These are phyloP conservation scores for Colistium nudipinnis DNA, from an alignment of 2,113 vertebrate species.

Conservation along the genomic window DNA sequence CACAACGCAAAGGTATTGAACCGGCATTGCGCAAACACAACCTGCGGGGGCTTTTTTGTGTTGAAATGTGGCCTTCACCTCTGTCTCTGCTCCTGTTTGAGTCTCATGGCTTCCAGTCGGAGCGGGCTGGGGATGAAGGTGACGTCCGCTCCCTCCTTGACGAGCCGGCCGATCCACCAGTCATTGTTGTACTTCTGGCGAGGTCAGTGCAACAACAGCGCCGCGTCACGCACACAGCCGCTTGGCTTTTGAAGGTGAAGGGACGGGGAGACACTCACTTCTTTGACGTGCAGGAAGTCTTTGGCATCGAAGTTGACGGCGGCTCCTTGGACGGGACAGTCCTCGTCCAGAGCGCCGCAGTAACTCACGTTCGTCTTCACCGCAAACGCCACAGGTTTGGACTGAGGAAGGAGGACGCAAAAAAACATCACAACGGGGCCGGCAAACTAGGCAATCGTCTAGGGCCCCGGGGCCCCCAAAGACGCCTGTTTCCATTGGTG, in stretches of 20 bases:
- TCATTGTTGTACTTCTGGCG: constrained; percentile 95
- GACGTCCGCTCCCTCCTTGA: constrained; percentile 95
- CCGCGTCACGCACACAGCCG: not conserved
- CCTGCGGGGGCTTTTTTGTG: not conserved
- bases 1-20: constrained; percentile 5
- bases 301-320: constrained; percentile 98
- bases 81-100: constrained; percentile 96
- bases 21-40: not conserved
- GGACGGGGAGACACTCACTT: constrained; percentile 80
- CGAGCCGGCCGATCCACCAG: constrained; percentile 97
- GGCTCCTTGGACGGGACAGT: constrained; percentile 94
- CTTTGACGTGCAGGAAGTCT: constrained; percentile 99
- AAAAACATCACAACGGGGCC: too few relatives aligned
- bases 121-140: constrained; percentile 96
- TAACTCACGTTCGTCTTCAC: constrained; percentile 97
- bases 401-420: too few relatives aligned
- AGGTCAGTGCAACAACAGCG: constrained; percentile 29
- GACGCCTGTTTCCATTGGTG: not conserved
- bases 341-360: constrained; percentile 93
- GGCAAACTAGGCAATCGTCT: too few relatives aligned
- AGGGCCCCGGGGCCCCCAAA: not conserved
- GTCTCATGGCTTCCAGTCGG: constrained; percentile 92
- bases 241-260: not conserved
- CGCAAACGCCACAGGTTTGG: constrained; percentile 94
- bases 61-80: constrained; percentile 75